Base-by-base conservation (phyloP, 2,113 vertebrate genomes). In the Nanger granti region DNA sequence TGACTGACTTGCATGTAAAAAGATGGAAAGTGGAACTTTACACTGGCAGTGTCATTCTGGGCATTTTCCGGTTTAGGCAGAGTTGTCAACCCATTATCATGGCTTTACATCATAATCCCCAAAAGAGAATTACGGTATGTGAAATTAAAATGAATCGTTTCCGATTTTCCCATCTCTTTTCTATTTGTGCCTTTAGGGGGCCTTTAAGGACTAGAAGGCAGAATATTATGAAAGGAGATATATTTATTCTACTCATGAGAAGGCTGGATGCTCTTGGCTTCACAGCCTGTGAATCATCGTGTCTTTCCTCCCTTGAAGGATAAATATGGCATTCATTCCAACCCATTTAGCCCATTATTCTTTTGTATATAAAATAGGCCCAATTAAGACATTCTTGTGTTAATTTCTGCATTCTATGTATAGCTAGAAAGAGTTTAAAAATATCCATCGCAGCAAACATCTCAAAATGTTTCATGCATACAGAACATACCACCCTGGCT, bases 311-410 rank as follows among this genome's bases (percentile, higher is more conserved):
- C 97, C 98, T 97, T 98, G 98, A 98, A 98, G 98, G 98, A 99
- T 99, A 99, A 99, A 99, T 99, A 98, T 98, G 98, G 98, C 98
- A 98, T 98, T 99, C 98, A 98, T 98, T 98, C 98, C 98, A 98
- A 98, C 97, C 98, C 98, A 98, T 99, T 99, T 98, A 99, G 98
- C 94, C 98, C 98, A 99, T 99, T 99, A 99, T 99, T 99, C 98
- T 98, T 98, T 99, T 99, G 96, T 98, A 98, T 98, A 99, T 98
- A 98, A 99, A 99, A 98, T 98, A 98, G 97, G 97, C 97, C 98
- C 98, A 99, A 99, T 99, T 98, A 99, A 98, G 98, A 98, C 97
- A 98, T 98, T 98, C 98, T 99, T 98, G 98, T 98, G 98, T 98
- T 98, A 98, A 97, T 99, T 98, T 99, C 97, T 98, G 96, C 97